Conservation (phyloP, 2,113 vertebrate species). For the Nycticryphes semicollaris region DNA sequence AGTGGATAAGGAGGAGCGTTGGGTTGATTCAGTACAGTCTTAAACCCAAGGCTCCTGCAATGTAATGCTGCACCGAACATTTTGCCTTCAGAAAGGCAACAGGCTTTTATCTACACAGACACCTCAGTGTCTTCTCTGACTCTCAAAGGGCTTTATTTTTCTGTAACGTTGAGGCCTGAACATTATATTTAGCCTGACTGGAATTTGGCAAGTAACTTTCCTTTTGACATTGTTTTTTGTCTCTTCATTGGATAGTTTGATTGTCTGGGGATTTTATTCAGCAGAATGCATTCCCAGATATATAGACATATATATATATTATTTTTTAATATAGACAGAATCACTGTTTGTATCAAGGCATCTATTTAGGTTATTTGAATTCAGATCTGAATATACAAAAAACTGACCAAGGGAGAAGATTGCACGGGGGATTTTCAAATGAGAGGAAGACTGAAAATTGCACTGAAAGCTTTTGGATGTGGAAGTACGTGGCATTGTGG, state of each 20-base stretch:
- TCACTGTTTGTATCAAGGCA: constrained; percentile 5
- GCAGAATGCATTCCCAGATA: constrained; percentile 59
- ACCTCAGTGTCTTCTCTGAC: not conserved
- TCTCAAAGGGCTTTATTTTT: not conserved
- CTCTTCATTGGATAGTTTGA: constrained; percentile 14
- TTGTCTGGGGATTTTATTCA: constrained; percentile 63
- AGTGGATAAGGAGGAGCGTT: not conserved
- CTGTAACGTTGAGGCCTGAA: not conserved
- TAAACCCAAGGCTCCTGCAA: not conserved
- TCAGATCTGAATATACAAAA: constrained; percentile 32
- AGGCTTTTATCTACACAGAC: not conserved
- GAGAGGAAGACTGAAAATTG: constrained; percentile 28
- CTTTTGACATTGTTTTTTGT: constrained; percentile 25
- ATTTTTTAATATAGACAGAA: constrained; percentile 41
- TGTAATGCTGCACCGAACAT: not conserved
- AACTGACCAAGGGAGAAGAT: not conserved
- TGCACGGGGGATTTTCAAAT: not conserved
- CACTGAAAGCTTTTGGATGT: constrained; percentile 56
- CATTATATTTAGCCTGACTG: constrained; percentile 52
- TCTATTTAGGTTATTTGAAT: constrained; percentile 34
- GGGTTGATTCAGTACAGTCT: not conserved
- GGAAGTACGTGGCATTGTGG: constrained; percentile 46
- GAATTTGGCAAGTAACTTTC: constrained; percentile 50
- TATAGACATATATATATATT: not conserved
- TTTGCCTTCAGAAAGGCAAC: not conserved